phyloP scores from a whole-genome alignment of 2,113 vertebrate species.

The Brevimyrus niger region DNA sequence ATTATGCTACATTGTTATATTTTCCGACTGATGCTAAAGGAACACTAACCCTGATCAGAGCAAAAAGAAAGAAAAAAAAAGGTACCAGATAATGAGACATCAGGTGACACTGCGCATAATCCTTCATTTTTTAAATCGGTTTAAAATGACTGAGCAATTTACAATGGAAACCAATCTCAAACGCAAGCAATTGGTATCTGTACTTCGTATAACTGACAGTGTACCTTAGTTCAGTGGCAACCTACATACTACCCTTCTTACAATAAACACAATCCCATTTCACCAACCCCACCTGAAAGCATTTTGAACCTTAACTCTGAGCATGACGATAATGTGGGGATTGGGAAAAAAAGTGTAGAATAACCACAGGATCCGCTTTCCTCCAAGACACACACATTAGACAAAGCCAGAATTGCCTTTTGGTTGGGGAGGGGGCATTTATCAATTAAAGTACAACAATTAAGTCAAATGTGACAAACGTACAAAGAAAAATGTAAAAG shows the following conservation, averaged over 20 bases:
- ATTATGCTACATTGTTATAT: slow-evolving; percentile 11
- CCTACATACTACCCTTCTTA: neutral
- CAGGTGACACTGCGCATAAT: neutral
- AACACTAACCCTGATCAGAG: slow-evolving; percentile 4
- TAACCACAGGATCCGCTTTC: neutral
- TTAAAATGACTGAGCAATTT: neutral
- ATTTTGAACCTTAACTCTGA: neutral
- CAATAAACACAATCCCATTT: neutral
- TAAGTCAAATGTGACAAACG: slow-evolving; percentile 26
- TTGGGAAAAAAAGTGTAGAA: neutral
- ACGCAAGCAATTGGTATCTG: neutral
- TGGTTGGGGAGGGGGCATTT: neutral
- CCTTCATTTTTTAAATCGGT: neutral
- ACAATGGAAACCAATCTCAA: neutral
- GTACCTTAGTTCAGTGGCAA: slow-evolving; percentile 3
- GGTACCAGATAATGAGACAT: neutral
- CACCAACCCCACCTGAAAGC: neutral
- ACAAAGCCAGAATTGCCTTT: neutral
- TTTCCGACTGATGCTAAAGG: neutral
- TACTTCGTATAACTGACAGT: slow-evolving; percentile 5
- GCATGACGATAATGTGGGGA: neutral
- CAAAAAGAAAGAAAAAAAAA: neutral
- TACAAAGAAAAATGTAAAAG: slow-evolving; percentile 36
- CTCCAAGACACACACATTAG: neutral
- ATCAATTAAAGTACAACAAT: neutral